phyloP scores from a whole-genome alignment of 2,888 invertebrate genomes.

The Metallyticus violacea region DNA sequence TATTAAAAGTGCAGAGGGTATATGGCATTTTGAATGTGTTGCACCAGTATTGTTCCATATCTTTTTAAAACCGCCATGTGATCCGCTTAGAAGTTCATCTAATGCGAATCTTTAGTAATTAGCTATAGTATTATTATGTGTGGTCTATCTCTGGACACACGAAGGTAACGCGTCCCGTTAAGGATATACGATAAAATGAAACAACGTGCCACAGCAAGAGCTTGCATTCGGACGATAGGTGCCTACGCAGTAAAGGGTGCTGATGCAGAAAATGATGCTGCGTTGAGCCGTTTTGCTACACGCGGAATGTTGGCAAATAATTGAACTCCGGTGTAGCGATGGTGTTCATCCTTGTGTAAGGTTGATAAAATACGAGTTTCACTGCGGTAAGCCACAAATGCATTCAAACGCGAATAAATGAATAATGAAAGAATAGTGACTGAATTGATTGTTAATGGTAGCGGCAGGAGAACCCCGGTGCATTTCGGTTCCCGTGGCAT shows the following conservation, averaged over 20 bases:
- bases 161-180: too few species aligned
- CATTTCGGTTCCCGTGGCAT: too few species aligned
- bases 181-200: too few species aligned
- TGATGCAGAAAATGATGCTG: not conserved
- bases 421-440: not conserved
- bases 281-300: not conserved
- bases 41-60: too few species aligned
- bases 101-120: too few species aligned
- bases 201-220: too few species aligned
- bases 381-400: not conserved
- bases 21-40: too few species aligned
- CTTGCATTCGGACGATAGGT: not conserved
- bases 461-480: not conserved
- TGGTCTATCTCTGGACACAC: too few species aligned
- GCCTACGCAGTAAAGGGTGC: not conserved
- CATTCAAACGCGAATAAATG: not conserved
- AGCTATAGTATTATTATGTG: too few species aligned
- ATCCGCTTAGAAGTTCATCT: too few species aligned
- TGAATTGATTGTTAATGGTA: not conserved
- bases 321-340: not conserved
- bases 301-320: not conserved
- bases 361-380: not conserved
- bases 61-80: too few species aligned
- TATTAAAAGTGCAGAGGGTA: too few species aligned
- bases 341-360: not conserved